Base-by-base conservation (phyloP, 2,113 vertebrate genomes). In the Capreolus pygargus region DNA sequence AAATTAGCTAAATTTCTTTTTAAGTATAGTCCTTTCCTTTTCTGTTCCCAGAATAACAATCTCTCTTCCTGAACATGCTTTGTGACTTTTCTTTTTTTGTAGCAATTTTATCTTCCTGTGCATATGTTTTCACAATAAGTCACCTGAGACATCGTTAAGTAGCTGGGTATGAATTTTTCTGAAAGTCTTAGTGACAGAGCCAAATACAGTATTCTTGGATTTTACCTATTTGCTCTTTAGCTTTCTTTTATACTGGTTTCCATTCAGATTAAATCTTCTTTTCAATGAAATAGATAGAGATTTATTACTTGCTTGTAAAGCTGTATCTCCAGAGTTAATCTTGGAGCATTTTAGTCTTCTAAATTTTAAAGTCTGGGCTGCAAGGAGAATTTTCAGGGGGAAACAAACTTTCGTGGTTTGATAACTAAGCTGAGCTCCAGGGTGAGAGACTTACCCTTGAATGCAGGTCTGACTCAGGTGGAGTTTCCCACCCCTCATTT, bases 11-110 rank as follows among this genome's bases (percentile, higher is more conserved):
- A n/a, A 25, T 4, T 11, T 36, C 30, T 60, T 93, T 92, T 58
- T 52, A 91, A 81, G 81, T 89, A 92, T 81, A 92, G 50, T 84
- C 23, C 60, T 97, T 96, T 93, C 92, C 61, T 70, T 89, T 94
- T 85, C 86, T 74, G 61, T 86, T 89, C 74, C 85, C 55, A 30
- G n/a, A 78, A 84, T 33, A 96, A 81, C 82, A 43, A 39, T 36
- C 54, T 86, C 54, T 39, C 86, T 95, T 92, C 82, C 86, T 55
- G 33, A 95, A 67, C 23, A 76, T 54, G 14, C 61, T 89, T 79
- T 91, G 60, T 95, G 70, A 67, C 82, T 88, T 83, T 94, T 50
- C 45, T 64, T 45, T 64, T 89, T 96, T 93, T 84, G 17, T 84
- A 70, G 86, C 50, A 3, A 9, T 90, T 82, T 89, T 52, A 27